These are phyloP conservation scores for Synergus umbraculus DNA, from an alignment of 2,888 invertebrate species.

Conservation along the genomic window DNA sequence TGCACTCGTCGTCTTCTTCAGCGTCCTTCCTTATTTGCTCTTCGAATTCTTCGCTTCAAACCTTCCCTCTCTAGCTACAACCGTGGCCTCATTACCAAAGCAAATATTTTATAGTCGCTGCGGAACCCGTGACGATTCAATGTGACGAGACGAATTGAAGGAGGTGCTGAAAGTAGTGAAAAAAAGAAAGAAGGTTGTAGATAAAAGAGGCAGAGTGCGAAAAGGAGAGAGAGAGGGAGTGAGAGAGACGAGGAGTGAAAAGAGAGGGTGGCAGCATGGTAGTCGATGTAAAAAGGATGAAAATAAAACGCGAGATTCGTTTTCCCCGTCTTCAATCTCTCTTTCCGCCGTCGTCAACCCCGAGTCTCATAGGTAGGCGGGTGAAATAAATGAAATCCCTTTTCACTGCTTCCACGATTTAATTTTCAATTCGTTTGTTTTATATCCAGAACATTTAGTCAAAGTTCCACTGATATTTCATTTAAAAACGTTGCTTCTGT, in stretches of 20 bases:
- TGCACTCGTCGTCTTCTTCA: constrained; percentile 61
- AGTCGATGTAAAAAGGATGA: constrained; percentile 47
- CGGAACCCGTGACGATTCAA: constrained; percentile 62
- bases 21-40: constrained; percentile 71
- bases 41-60: constrained; percentile 65
- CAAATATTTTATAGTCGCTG: constrained; percentile 77
- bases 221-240: constrained; percentile 22
- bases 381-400: constrained; percentile 59
- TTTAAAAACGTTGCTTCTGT: not conserved
- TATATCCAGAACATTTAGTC: constrained; percentile 52
- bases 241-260: constrained; percentile 64
- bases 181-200: constrained; percentile 52
- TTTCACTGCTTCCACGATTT: constrained; percentile 69
- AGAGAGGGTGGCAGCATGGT: constrained; percentile 57
- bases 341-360: constrained; percentile 43
- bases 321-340: constrained; percentile 39
- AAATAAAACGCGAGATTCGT: constrained; percentile 54
- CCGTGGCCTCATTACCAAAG: constrained; percentile 77
- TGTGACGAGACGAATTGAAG: constrained; percentile 51
- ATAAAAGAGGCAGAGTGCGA: constrained; percentile 11
- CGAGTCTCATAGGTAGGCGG: constrained; percentile 35
- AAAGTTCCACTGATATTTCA: not conserved
- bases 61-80: constrained; percentile 61
- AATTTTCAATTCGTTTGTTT: constrained; percentile 73
- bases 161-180: constrained; percentile 50